A percentile compares a stretch with the other conserved stretches of the same genome.
Conservation (phyloP, 2,888 invertebrate species). For the Torymus aiolomorphi region DNA sequence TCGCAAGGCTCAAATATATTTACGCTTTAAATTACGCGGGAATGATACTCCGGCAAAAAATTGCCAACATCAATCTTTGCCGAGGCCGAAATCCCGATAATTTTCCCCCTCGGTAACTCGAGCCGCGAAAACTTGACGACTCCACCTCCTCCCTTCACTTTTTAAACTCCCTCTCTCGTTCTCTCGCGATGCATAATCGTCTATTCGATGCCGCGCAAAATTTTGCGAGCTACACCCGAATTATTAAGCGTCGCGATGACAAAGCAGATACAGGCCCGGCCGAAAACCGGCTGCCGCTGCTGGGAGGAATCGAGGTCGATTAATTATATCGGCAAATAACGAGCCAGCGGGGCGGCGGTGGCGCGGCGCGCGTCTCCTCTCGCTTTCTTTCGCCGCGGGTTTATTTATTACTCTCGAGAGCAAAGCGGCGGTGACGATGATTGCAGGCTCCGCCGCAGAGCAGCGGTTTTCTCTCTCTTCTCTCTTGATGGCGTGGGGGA, state of each 20-base stretch:
- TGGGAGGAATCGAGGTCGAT: constrained; percentile 62
- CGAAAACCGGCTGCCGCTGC: constrained; percentile 50
- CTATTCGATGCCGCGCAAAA: neutral
- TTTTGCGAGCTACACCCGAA: constrained; percentile 49
- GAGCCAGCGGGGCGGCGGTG: constrained; percentile 31
- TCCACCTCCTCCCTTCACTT: constrained; percentile 5
- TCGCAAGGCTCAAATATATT: neutral
- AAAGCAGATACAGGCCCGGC: constrained; percentile 66
- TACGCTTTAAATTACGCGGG: constrained; percentile 8
- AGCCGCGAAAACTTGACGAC: constrained; percentile 23
- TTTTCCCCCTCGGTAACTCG: constrained; percentile 26
- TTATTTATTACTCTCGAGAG: neutral
- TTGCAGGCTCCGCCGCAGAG: neutral
- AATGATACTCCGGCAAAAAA: constrained; percentile 25
- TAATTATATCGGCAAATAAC: constrained; percentile 68
- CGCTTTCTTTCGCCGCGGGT: neutral
- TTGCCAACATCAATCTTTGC: constrained; percentile 39
- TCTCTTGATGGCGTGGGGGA: neutral
- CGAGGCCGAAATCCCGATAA: constrained; percentile 9
- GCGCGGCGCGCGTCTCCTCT: neutral
- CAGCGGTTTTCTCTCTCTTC: neutral
- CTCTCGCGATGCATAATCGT: no score
- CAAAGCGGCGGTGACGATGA: no score
- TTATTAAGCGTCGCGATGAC: constrained; percentile 70
- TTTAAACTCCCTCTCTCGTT: neutral